These are phyloP conservation scores for Peromyscus californicus DNA, from an alignment of 2,113 vertebrate species.

Conservation along the genomic window DNA sequence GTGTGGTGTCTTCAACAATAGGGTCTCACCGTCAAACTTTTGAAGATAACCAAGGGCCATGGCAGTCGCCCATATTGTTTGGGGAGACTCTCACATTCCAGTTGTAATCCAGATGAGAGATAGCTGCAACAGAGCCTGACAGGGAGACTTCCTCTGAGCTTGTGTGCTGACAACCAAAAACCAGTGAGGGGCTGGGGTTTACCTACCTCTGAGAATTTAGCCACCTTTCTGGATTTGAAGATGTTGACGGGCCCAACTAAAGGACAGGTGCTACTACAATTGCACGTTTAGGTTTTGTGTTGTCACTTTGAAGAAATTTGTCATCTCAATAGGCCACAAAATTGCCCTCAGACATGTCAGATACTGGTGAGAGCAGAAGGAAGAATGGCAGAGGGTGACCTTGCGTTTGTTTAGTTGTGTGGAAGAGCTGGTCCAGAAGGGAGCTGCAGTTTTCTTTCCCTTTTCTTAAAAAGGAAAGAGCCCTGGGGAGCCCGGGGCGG, in stretches of 20 bases:
- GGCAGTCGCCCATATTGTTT: neutral
- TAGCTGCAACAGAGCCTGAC: neutral
- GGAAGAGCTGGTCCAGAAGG: neutral
- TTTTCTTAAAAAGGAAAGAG: slow-evolving; percentile 47
- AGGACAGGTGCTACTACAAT: neutral
- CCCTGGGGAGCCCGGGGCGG: neutral
- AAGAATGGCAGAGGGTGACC: slow-evolving; percentile 42
- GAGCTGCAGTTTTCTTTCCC: slow-evolving; percentile 28
- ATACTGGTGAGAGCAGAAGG: neutral
- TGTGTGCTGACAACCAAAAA: fast-evolving
- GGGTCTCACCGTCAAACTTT: neutral
- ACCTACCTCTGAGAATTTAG: neutral
- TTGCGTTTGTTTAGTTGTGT: slow-evolving; percentile 13
- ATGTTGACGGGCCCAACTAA: neutral
- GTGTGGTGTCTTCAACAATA: neutral
- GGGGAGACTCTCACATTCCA: neutral
- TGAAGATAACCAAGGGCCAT: neutral
- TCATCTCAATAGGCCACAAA: neutral
- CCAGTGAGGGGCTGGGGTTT: neutral
- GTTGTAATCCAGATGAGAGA: neutral
- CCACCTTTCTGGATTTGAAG: neutral
- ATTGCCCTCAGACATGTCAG: neutral
- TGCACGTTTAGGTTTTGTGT: neutral
- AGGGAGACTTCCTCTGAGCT: neutral
- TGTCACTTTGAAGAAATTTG: neutral